Conservation (phyloP, 2,888 invertebrate species). For the Tipula confusa region DNA sequence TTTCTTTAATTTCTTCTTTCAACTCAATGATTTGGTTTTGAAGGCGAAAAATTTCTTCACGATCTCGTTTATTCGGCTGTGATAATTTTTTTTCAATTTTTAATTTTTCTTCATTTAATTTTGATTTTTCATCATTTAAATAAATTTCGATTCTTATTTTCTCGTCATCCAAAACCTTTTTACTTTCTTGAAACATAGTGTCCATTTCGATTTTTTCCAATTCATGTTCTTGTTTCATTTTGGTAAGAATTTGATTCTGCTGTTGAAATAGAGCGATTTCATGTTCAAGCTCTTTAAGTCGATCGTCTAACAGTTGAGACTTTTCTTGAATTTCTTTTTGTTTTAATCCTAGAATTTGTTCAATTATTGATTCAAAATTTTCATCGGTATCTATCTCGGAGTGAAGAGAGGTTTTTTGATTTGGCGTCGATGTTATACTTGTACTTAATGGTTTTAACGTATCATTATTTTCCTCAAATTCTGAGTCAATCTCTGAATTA, state of each 20-base stretch:
- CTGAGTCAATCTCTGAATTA: slow-evolving; percentile 33
- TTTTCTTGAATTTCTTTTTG: slow-evolving; percentile 39
- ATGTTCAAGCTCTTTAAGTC: slow-evolving; percentile 61
- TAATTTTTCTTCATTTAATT: slow-evolving; percentile 61
- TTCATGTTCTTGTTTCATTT: slow-evolving; percentile 59
- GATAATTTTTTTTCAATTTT: slow-evolving; percentile 64
- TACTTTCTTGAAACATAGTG: slow-evolving; percentile 31
- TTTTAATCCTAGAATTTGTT: slow-evolving; percentile 30
- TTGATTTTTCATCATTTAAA: slow-evolving; percentile 65
- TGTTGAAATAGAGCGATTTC: slow-evolving; percentile 57
- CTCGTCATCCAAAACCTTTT: slow-evolving; percentile 55
- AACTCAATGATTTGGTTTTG: slow-evolving; percentile 62
- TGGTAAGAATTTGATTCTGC: slow-evolving; percentile 53
- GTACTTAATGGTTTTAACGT: slow-evolving; percentile 30
- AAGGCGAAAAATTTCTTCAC: slow-evolving; percentile 62
- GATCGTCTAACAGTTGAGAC: slow-evolving; percentile 57
- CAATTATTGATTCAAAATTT: slow-evolving; percentile 36
- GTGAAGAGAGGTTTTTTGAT: slow-evolving; percentile 31
- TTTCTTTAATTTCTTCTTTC: slow-evolving; percentile 64
- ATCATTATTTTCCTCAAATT: neutral
- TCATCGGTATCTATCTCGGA: slow-evolving; percentile 43
- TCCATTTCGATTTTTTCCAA: slow-evolving; percentile 56
- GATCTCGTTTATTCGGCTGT: slow-evolving; percentile 63
- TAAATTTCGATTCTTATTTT: slow-evolving; percentile 61
- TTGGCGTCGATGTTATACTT: slow-evolving; percentile 36